These are phyloP conservation scores for Pogonocichla stellata DNA, from an alignment of 2,113 vertebrate species.

Conservation along the genomic window DNA sequence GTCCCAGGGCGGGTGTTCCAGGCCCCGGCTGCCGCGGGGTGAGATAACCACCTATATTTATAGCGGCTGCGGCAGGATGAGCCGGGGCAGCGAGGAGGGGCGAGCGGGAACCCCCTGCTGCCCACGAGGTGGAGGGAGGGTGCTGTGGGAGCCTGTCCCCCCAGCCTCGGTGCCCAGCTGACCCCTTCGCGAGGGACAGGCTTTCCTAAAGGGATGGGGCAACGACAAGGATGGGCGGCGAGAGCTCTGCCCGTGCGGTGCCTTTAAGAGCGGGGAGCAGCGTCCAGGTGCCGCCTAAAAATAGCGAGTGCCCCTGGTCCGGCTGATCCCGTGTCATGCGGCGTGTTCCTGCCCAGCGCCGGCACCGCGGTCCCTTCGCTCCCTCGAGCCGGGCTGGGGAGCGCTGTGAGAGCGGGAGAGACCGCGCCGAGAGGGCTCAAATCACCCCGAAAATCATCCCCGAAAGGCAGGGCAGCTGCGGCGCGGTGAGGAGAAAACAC, in stretches of 20 bases:
- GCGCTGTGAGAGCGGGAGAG: neutral
- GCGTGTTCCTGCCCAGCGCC: neutral
- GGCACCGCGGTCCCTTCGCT: neutral
- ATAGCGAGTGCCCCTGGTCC: constrained; percentile 3
- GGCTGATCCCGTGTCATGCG: neutral
- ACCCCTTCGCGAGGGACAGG: too few relatives aligned
- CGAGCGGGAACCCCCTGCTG: neutral
- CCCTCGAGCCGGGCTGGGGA: neutral
- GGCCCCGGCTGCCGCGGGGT: neutral
- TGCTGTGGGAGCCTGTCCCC: too few relatives aligned
- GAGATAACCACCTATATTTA: neutral
- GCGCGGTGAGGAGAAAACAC: neutral
- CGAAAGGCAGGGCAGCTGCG: neutral
- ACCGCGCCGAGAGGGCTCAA: neutral
- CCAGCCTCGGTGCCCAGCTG: too few relatives aligned
- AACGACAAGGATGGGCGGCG: fast-evolving
- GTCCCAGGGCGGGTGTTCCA: neutral
- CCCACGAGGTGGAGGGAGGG: neutral
- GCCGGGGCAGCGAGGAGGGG: neutral
- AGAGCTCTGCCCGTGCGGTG: neutral
- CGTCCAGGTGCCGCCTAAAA: constrained; percentile 61
- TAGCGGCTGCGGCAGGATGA: neutral
- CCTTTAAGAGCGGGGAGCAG: constrained; percentile 17
- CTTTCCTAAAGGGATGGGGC: neutral
- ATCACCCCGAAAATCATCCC: neutral